Evolutionary conservation across 2,113 vertebrate genomes (phyloP).

Genomic region (Phalacrocorax carbo): DNA sequence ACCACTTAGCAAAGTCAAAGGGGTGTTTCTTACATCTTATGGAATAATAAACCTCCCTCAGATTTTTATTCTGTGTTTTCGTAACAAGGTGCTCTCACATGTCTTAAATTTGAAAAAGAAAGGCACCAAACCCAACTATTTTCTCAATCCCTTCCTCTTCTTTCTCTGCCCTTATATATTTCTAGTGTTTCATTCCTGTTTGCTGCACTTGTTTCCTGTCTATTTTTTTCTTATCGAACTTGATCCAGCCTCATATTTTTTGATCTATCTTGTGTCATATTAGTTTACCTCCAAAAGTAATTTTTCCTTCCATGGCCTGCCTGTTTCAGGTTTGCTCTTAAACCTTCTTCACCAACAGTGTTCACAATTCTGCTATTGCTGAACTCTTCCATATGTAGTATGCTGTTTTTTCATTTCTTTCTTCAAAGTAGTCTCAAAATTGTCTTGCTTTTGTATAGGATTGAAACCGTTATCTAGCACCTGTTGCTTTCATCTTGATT

Average conservation of each 20-base stretch:
- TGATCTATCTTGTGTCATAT: not conserved
- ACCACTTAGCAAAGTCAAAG: not conserved
- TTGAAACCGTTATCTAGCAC: not conserved
- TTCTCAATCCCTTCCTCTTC: not conserved
- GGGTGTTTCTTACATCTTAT: not conserved
- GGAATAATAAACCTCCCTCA: not conserved
- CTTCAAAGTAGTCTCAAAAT: not conserved
- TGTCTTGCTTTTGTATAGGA: not conserved
- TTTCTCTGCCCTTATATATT: not conserved
- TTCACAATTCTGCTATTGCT: not conserved
- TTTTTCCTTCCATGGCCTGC: not conserved
- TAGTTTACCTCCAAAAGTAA: not conserved
- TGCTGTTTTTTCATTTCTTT: not conserved
- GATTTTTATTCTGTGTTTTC: not conserved
- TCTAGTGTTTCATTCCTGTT: not conserved
- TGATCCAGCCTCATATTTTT: not conserved
- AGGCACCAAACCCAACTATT: not conserved
- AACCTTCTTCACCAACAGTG: not conserved
- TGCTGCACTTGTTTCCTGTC: not conserved
- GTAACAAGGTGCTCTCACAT: not conserved
- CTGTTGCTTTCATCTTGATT: not conserved
- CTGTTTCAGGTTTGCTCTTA: not conserved
- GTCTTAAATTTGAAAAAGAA: not conserved
- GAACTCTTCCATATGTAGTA: not conserved
- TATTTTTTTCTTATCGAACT: not conserved